These are phyloP conservation scores for Sardinella longiceps DNA, from an alignment of 2,797 vertebrate genomes.

Conservation along the genomic window DNA sequence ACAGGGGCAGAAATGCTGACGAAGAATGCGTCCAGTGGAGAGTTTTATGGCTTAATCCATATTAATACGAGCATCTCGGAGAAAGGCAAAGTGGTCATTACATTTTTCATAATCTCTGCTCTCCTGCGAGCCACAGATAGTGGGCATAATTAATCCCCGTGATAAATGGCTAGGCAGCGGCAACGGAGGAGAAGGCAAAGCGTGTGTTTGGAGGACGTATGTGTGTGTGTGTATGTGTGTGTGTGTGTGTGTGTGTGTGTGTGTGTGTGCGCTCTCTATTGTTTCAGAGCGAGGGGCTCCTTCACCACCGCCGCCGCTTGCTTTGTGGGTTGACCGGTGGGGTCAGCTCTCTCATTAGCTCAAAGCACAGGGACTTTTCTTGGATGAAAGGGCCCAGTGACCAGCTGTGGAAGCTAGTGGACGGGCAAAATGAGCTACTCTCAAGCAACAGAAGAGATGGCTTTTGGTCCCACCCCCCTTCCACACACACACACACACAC, in stretches of 20 bases:
- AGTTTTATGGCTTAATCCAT: constrained; percentile 74
- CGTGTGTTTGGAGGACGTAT: neutral
- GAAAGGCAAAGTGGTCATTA: constrained; percentile 70
- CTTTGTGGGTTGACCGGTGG: neutral
- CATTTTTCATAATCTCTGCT: constrained; percentile 74
- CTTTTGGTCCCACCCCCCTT: neutral
- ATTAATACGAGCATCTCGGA: constrained; percentile 72
- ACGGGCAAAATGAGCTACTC: neutral
- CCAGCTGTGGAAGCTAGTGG: neutral
- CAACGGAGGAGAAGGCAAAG: neutral
- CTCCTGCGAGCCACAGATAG: constrained; percentile 81
- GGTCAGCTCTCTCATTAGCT: constrained; percentile 20
- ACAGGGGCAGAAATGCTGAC: constrained; percentile 55
- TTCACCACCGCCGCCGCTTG: neutral
- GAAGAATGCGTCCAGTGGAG: constrained; percentile 66
- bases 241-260: constrained; percentile 16
- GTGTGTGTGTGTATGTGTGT: constrained; percentile 5
- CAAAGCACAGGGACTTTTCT: neutral
- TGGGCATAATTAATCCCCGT: constrained; percentile 76
- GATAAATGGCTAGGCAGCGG: constrained; percentile 63
- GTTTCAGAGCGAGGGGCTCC: neutral
- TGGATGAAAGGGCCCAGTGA: neutral
- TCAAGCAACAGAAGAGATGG: neutral
- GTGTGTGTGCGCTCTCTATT: neutral
- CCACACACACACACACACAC: no score